Evolutionary conservation across 2,113 vertebrate genomes (phyloP).

Genomic region (Mungos mungo): DNA sequence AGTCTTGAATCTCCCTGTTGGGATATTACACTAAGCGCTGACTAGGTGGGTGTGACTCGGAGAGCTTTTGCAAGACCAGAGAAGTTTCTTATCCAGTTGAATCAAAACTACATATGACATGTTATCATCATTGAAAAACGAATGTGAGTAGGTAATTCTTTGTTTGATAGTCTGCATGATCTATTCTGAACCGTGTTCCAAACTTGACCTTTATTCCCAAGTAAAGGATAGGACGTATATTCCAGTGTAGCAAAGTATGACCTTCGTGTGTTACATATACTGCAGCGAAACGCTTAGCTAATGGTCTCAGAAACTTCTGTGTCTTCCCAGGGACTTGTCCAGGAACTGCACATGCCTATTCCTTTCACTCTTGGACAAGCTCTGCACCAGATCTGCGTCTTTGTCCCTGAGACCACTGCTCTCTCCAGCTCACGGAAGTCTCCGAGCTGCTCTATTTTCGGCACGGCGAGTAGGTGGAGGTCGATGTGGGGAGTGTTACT

Average conservation of each 20-base stretch:
- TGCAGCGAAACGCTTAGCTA: background rate
- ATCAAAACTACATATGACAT: background rate
- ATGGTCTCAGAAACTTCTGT: background rate
- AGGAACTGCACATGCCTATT: background rate
- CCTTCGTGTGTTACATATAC: background rate
- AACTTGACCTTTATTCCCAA: background rate
- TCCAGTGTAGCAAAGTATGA: background rate
- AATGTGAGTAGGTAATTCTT: background rate
- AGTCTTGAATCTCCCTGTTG: background rate
- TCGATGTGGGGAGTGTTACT: slow-evolving; percentile 57
- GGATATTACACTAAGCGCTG: background rate
- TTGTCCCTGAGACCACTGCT: background rate
- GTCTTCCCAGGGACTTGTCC: background rate
- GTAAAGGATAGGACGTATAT: background rate
- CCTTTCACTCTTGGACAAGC: background rate
- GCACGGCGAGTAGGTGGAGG: slow-evolving; percentile 63
- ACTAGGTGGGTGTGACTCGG: background rate
- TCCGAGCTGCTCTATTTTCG: slow-evolving; percentile 60
- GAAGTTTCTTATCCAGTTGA: background rate
- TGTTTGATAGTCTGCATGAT: background rate
- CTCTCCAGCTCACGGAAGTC: slow-evolving; percentile 3
- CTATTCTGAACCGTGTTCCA: background rate
- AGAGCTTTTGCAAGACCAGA: background rate
- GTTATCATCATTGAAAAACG: background rate
- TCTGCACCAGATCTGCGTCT: background rate